A percentile compares a stretch with the other conserved stretches of the same genome.
Evolutionary conservation across 1,140 invertebrate species (phyloP).

Genomic region (Laupala kohalensis): DNA sequence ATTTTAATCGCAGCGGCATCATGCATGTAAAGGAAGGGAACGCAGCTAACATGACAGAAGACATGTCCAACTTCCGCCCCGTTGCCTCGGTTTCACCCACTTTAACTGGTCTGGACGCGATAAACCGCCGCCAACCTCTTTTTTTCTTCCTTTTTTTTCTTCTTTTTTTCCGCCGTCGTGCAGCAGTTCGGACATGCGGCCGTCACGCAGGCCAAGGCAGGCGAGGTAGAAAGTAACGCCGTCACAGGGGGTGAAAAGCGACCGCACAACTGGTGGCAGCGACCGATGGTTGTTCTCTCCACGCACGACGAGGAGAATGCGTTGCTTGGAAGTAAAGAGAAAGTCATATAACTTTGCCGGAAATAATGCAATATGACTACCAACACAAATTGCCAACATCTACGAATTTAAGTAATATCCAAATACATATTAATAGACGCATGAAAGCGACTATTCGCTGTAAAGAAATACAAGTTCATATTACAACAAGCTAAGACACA

Average conservation of each 20-base stretch:
- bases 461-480: no score
- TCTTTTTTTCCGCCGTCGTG: neutral
- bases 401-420: no score
- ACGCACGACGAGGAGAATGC: neutral
- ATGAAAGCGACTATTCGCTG: no score
- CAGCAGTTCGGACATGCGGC: neutral
- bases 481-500: no score
- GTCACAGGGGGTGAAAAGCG: no score
- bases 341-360: no score
- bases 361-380: no score
- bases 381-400: no score
- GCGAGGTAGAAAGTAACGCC: neutral
- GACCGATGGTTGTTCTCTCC: no score
- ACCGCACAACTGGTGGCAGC: no score
- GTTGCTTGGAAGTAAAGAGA: neutral
- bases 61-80: neutral
- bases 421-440: no score
- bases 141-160: no score
- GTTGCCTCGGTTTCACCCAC: neutral
- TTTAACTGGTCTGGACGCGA: neutral
- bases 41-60: neutral
- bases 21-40: neutral
- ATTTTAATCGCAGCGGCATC: neutral
- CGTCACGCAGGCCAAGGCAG: neutral
- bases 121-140: neutral